Evolutionary conservation across 1,140 invertebrate species (phyloP).

Genomic region (Hycleus cichorii): DNA sequence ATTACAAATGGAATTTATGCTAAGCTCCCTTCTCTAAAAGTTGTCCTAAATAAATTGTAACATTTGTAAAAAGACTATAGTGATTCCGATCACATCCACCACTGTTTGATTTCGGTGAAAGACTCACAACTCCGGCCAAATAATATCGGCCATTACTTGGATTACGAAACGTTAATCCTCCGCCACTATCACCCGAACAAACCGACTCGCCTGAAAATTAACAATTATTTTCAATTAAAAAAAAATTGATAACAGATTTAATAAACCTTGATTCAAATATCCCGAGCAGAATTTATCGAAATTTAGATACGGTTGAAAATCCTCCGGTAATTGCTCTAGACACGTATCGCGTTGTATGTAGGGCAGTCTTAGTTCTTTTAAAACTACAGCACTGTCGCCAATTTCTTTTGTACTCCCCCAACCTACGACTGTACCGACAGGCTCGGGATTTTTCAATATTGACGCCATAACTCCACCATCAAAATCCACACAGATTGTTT

Average conservation of each 20-base stretch:
- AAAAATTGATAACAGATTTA: too few relatives aligned
- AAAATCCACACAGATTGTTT: conserved; percentile 1
- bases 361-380: conserved; percentile 1
- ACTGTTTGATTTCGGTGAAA: background rate
- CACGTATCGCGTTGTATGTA: background rate
- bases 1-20: too few relatives aligned
- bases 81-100: background rate
- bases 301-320: conserved; percentile 3
- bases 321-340: background rate
- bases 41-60: background rate
- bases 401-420: background rate
- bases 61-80: conserved; percentile 3
- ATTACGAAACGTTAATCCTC: background rate
- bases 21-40: too few relatives aligned
- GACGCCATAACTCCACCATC: background rate
- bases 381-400: background rate
- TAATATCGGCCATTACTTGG: background rate
- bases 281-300: conserved; percentile 6
- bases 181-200: conserved; percentile 1
- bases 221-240: too few relatives aligned
- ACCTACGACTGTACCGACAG: background rate
- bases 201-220: background rate
- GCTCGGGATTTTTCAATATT: background rate
- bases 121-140: conserved; percentile 8
- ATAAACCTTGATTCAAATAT: background rate